Evolutionary conservation across 2,888 invertebrate species (phyloP), one percentile per base, ranked within the genome.

Genomic region (Parnassius glacialis): DNA sequence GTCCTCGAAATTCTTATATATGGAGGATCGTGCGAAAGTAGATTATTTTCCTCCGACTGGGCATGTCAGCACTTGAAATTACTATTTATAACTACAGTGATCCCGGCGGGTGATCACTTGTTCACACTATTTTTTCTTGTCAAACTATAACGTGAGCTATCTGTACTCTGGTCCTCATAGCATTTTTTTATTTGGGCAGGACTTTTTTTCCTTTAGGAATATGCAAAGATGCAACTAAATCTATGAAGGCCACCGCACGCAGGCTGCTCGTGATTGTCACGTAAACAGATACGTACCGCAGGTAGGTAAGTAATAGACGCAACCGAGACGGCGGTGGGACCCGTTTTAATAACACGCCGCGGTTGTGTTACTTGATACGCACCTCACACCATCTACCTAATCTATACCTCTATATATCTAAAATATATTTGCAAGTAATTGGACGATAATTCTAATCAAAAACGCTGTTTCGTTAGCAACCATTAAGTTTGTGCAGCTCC

Each of bases 401-500:
- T 61, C 45, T 52, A 43, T 52, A 57, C 45, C 25, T n/a, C n/a
- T n/a, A n/a, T n/a, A 11, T 41, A 44, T 12, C 13, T 48, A 52
- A 52, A 57, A n/a, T 43, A 58, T 16, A n/a, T 43, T n/a, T 25
- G 25, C 11, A 16, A 43, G 41, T 47, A n/a, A 54, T 61, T 34
- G 45, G 51, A 44, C 56, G 10, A 51, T 45, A 12, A 53, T 25
- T 43, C 53, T 57, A 45, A 45, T 62, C 43, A 50, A 11, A 43
- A 44, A 65, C 64, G 60, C 65, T 56, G 53, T 65, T 67, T 59
- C 52, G 64, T 59, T 64, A 59, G 60, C 70, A 71, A 87, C 87
- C 83, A 85, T 87, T 87, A 87, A 84, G 79, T 83, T 81, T 76
- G 78, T 78, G 79, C 81, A 76, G 78, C 74, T 75, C 70, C 75